Evolutionary conservation across 2,888 invertebrate species (phyloP), one percentile per base, ranked within the genome.

Genomic region (Eueremaeus valkanovi): DNA sequence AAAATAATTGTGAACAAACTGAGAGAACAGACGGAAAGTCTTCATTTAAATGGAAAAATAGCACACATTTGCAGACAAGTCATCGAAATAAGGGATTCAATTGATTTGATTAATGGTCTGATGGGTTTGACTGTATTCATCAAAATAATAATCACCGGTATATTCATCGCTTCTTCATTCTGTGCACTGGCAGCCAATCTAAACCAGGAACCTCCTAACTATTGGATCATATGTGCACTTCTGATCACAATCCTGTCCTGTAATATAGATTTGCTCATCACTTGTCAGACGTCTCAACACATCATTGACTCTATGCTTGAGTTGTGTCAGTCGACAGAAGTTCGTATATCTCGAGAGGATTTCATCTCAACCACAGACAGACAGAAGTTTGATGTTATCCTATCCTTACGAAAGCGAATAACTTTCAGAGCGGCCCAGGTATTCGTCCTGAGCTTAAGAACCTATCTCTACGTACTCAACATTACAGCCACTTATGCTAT

Each of bases 401-500:
- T 61, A 21, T 29, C 58, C 3, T 31, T 29, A 13, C 3, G 58
- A 16, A 18, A 27, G 16, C 16, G 31, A 9, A 6, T 61, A 8
- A 5, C 1, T 1, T 61, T 61, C 18, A 61, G 29, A 5, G 31
- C 58, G 3, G 58, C 9, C 2, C 58, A 61, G 8, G 21, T 61
- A 16, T 61, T 61, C 29, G 58, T 29, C 31, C 5, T 61, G 3
- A 18, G 8, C 3, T 61, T 16, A 1, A 3, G 31, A 5, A 61
- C 58, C 9, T 61, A 61, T 29, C 58, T 61, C 11, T 61, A 61
- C 29, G 58, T 61, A 1, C 31, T 61, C 16, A 61, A 61, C 21
- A 13, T 61, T 11, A 61, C 58, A 1, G 58, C 58, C 3, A 61
- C 58, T 16, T 61, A 61, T 29, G 58, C 58, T 61, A 61, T 61